Evolutionary conservation across 2,888 invertebrate species (phyloP), one percentile per base, ranked within the genome.

Genomic region (Branchipolynoe longqiensis): DNA sequence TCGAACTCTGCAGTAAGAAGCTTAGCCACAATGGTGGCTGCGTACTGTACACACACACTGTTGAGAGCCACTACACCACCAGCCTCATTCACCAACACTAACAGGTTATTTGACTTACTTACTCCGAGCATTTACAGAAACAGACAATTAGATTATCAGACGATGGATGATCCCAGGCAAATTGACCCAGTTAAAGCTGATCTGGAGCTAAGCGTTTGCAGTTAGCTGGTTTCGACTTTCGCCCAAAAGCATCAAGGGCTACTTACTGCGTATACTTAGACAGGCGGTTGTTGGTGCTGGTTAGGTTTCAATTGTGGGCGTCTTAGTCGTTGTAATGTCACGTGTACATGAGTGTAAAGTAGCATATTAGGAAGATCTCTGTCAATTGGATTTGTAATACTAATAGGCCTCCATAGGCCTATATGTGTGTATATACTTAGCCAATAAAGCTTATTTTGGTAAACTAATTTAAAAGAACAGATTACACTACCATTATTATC

Each of bases 121-220:
- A n/a, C n/a, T 78, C 78, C 78, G 48, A n/a, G 41, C 48, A 78
- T 78, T 78, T 78, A 78, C 48, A n/a, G n/a, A n/a, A 78, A 78
- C 48, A 54, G 48, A 78, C 78, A 48, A 78, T 78, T 78, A 78
- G 78, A 78, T 78, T 78, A 78, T 41, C 22, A 78, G 78, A 78
- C 78, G 48, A 18, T 54, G 78, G 78, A 78, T 78, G 78, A 78
- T 78, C 78, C 78, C 78, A 6, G 41, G 25, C 78, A 78, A 78
- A n/a, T 78, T 78, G 41, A 78, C 48, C 78, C 78, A 78, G 41
- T 78, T 78, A 78, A 78, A 78, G 78, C 78, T 78, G 78, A 78
- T 78, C 41, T 78, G 48, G 78, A 48, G 48, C 78, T 78, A 78
- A 78, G 78, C 54, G 78, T 48, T 78, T 78, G 48, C 48, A 78